Percentiles rank a stretch among this genome's conserved stretches.
These are phyloP conservation scores for Lepidurus couesii DNA, from an alignment of 1,140 invertebrate species.

Conservation along the genomic window DNA sequence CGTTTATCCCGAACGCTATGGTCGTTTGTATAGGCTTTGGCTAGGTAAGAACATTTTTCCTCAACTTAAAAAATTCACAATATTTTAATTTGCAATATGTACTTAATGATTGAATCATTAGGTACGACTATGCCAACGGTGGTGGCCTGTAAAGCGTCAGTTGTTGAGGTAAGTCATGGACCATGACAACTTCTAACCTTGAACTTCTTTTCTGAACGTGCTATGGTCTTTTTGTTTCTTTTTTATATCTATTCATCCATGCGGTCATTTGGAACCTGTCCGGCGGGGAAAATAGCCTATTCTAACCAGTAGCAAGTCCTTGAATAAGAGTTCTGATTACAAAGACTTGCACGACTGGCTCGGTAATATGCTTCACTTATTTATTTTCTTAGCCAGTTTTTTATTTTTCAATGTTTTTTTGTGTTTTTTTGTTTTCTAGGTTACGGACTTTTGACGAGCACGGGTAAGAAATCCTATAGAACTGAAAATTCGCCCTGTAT, in stretches of 20 bases:
- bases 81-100: background rate
- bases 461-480: slow-evolving; percentile 51
- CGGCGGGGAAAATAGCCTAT: slow-evolving; percentile 49
- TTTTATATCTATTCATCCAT: background rate
- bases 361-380: slow-evolving; percentile 46
- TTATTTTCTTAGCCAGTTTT: background rate
- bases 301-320: slow-evolving; percentile 52
- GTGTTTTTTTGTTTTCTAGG: background rate
- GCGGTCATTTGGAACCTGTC: background rate
- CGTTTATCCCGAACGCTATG: background rate
- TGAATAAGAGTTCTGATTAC: slow-evolving; percentile 5
- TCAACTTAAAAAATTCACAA: background rate
- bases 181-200: background rate
- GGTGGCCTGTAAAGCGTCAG: slow-evolving; percentile 16
- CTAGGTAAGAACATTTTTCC: background rate
- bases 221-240: background rate
- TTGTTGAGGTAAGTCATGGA: slow-evolving; percentile 1
- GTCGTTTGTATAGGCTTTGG: background rate
- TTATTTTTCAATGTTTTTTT: background rate
- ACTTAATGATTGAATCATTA: background rate
- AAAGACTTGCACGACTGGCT: slow-evolving; percentile 6
- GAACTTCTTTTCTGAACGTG: slow-evolving; percentile 10
- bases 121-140: slow-evolving; percentile 14
- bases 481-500: background rate
- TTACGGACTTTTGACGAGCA: slow-evolving; percentile 60